Evolutionary conservation across 2,888 invertebrate species (phyloP), one percentile per base, ranked within the genome.

Genomic region (Tanaodytes sp.): DNA sequence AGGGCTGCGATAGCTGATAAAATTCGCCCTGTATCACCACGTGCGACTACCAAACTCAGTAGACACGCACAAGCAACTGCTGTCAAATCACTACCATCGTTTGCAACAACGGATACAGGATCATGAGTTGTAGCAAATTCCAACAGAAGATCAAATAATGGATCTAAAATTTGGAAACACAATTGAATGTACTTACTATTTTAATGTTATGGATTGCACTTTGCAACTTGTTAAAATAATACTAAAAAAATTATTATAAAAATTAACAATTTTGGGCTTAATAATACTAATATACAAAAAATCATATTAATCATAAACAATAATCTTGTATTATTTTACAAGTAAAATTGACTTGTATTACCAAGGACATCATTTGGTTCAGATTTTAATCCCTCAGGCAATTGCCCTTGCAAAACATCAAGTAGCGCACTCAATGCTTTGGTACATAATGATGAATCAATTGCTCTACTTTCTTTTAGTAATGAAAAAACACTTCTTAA

Each of bases 31-130:
- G 97, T 95, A 83, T 97, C 95, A 2, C 98, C 98, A 57, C 94
- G 88, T 1, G 97, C 97, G 45, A 98, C 94, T 11, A 96, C 95
- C 66, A 98, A 87, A 55, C 96, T 95, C 52, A 98, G 88, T 6
- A 99, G 88, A 76, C 97, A 97, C 1, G 98, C 93, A 82, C 96
- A 95, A 49, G 97, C 95, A 64, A 96, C 89, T 2, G 95, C 92
- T 15, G 95, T 94, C 77, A 97, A 88, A 75, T 89, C 90, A 70
- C 88, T 90, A 12, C 92, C 91, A 76, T 89, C 88, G 76, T 89
- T 87, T 1, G 89, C 88, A 74, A 87, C 87, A 54, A 87, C 87
- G 75, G 88, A 87, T 79, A 88, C 87, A 54, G 89, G 87, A 11
- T 89, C 88, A 73, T 89, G 89, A 71, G 91, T 90, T 42, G 92